Base-by-base conservation (phyloP, 2,888 invertebrate species). In the Rhagophthalmus giganteus region DNA sequence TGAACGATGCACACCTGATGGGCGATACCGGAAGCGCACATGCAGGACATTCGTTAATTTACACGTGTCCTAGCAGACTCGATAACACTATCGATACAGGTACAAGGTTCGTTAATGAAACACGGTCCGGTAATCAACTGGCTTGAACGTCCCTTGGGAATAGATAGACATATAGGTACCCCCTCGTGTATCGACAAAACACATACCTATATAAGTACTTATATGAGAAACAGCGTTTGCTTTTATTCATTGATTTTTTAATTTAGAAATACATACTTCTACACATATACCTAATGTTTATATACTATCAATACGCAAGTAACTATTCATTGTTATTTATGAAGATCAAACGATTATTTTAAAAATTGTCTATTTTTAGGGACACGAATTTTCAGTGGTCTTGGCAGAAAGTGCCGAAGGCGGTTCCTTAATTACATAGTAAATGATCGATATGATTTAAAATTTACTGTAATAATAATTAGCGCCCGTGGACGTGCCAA, bases 81-180 rank as follows among this genome's bases (percentile, higher is more conserved):
- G 63, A 64, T 67, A 62, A 62, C 61, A 54, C 60, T 61, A 61
- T 65, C 64, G 59, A 62, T 64, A 59, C 54, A 59, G 54, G 59
- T 63, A 71, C 69, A 70, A 61, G 69, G 64, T 60, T 61, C 66
- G 65, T 66, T 74, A 74, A 74, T 74, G 73, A 73, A 74, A 74
- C 74, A 73, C 68, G 71, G 70, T 62, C 67, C 67, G 61, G 69
- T 70, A 74, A 73, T 74, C 73, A 72, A 62, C 66, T 58, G 24
- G 25, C 39, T 45, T 30, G 39, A 45, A 44, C 35, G 33, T 49
- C 54, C 49, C 39, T 27, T 31, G 54, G 49, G 54, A 49, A 42
- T 39, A 16, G 39, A 35, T 35, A 27, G 35, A 41, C 52, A 47
- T 52, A 46, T 50, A 38, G 44, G 37, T 7, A 5, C 3, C 38